A percentile compares a stretch with the other conserved stretches of the same genome.
Conservation (phyloP, 1,140 invertebrate genomes). For the Adoxophyes honmai region DNA sequence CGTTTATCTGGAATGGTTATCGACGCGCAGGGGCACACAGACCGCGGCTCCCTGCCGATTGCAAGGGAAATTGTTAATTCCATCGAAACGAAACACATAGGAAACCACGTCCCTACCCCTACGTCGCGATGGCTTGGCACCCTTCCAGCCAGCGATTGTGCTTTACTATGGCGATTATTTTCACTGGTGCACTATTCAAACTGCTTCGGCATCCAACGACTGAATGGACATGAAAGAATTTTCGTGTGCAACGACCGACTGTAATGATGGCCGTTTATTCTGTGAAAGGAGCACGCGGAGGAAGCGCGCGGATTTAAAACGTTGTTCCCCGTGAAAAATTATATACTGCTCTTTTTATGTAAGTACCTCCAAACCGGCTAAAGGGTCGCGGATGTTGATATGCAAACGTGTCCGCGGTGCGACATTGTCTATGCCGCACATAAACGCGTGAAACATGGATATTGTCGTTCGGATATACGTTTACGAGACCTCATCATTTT, state of each 20-base stretch:
- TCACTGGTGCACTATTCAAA: slow-evolving; percentile 42
- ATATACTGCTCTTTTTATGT: slow-evolving; percentile 3
- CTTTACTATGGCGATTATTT: slow-evolving; percentile 52
- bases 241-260: slow-evolving; percentile 46
- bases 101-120: slow-evolving; percentile 29
- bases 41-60: background rate
- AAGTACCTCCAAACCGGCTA: background rate
- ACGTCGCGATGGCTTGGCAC: slow-evolving; percentile 33
- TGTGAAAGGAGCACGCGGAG: slow-evolving; percentile 1
- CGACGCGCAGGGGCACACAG: background rate
- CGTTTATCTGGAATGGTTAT: background rate
- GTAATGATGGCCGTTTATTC: slow-evolving; percentile 50
- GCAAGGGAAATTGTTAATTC: slow-evolving; percentile 46
- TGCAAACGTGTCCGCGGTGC: background rate
- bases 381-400: slow-evolving; percentile 1
- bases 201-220: slow-evolving; percentile 35
- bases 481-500: slow-evolving; percentile 2
- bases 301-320: background rate
- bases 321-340: background rate
- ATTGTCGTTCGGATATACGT: background rate
- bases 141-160: slow-evolving; percentile 48
- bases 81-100: slow-evolving; percentile 41
- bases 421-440: background rate
- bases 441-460: slow-evolving; percentile 5
- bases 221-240: slow-evolving; percentile 60